Base-by-base conservation (phyloP, 2,888 invertebrate genomes). In the Dryomyza anilis region DNA sequence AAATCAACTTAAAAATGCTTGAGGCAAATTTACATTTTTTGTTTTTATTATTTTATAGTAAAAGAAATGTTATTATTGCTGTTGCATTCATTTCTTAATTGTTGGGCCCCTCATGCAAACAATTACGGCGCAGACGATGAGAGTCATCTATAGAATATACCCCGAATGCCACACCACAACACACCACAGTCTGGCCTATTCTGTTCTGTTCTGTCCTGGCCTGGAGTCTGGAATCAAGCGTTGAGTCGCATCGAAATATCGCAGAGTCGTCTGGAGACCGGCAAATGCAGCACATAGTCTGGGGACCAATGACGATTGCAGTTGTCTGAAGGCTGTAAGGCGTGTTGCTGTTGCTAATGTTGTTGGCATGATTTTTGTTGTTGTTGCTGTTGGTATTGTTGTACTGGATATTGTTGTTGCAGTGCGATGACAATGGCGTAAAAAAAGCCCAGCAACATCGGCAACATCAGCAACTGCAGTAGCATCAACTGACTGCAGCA, bases 1-100 rank as follows among this genome's bases (percentile, higher is more conserved):
- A 52, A 25, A 21, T 27, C 14, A 25, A 25, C 23, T 16, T 27
- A 52, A 52, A 29, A n/a, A n/a, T 52, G 12, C 14, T 52, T 52
- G 27, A 25, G n/a, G 27, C 21, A 25, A 52, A 52, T 29, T 43
- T 25, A n/a, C n/a, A n/a, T n/a, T 16, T 52, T 23, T 52, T 52
- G 7, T n/a, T 29, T 27, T 52, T 52, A 25, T n/a, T 14, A 25
- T 2, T 3, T 8, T 12, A 43, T 6, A 39, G n/a, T 4, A 39
- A 16, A 43, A 25, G 29, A 14, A 25, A 6, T 7, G 27, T 52
- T 52, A 8, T 52, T 52, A 21, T 52, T 27, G 50, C 7, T 25
- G 16, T 52, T 25, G 25, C 25, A 52, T n/a, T 52, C 50, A 52
- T 25, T 52, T 25, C 50, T 52, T 52, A 52, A 52, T 52, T 52